Evolutionary conservation across 2,797 vertebrate genomes (phyloP).

Genomic region (Pipistrellus pygmaeus): DNA sequence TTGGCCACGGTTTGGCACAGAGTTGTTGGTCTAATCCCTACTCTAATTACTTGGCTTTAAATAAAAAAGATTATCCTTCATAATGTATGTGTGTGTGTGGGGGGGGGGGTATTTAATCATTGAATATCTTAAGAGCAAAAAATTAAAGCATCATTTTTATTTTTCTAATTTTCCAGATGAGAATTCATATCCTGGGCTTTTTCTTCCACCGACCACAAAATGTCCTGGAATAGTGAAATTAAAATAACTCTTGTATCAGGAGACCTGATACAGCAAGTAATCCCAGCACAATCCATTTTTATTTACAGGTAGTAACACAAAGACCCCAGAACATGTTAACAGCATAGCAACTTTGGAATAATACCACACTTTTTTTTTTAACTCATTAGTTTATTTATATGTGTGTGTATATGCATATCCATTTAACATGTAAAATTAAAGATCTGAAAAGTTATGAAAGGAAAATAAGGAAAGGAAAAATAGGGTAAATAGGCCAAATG

Average conservation of each 20-base stretch:
- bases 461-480: neutral
- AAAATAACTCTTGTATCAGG: constrained; percentile 6
- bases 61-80: neutral
- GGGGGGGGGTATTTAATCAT: too few species aligned
- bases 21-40: neutral
- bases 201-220: neutral
- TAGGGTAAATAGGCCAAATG: neutral
- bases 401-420: neutral
- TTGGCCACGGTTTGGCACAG: neutral
- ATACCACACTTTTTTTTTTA: neutral
- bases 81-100: neutral
- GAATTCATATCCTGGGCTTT: neutral
- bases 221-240: neutral
- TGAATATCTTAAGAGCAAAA: neutral
- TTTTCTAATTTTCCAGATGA: constrained; percentile 31
- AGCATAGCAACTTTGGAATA: neutral
- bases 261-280: neutral
- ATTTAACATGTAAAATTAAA: neutral
- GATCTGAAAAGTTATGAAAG: neutral
- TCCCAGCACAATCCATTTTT: neutral
- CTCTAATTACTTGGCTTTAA: neutral
- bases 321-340: neutral
- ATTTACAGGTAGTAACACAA: neutral
- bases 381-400: neutral
- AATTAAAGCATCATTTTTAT: constrained; percentile 6